These are phyloP conservation scores for Pomacea canaliculata DNA, from an alignment of 2,888 invertebrate genomes.

Conservation along the genomic window DNA sequence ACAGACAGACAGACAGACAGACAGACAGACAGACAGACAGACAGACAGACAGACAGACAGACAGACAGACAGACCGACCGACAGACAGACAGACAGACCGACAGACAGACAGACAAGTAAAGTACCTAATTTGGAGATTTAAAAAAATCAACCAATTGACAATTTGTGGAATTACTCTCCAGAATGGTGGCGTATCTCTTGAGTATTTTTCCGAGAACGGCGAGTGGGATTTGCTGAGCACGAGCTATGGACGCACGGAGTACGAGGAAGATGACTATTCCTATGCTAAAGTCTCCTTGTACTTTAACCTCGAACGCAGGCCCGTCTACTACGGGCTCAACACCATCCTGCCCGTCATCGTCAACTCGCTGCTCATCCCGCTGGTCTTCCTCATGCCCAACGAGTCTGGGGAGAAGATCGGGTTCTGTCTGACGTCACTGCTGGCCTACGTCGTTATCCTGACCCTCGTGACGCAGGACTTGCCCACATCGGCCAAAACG, in stretches of 20 bases:
- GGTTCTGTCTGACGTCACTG: slow-evolving; percentile 36
- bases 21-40: too few relatives aligned
- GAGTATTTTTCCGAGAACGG: slow-evolving; percentile 23
- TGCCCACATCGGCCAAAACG: slow-evolving; percentile 34
- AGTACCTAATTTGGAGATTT: too few relatives aligned
- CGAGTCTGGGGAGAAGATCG: slow-evolving; percentile 39
- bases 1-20: too few relatives aligned
- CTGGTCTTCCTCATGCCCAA: slow-evolving; percentile 36
- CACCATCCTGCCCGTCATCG: slow-evolving; percentile 33
- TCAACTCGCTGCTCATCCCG: slow-evolving; percentile 33
- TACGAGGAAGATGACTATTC: slow-evolving; percentile 18
- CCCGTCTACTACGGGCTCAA: slow-evolving; percentile 34
- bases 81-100: too few relatives aligned
- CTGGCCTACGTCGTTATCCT: slow-evolving; percentile 36
- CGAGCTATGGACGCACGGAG: slow-evolving; percentile 13
- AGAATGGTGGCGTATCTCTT: slow-evolving; percentile 11
- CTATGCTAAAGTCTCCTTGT: slow-evolving; percentile 27
- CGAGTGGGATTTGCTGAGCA: slow-evolving; percentile 29
- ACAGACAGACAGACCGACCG: too few relatives aligned
- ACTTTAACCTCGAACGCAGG: slow-evolving; percentile 24
- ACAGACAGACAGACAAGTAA: too few relatives aligned
- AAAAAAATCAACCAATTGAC: too few relatives aligned
- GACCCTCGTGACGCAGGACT: slow-evolving; percentile 31
- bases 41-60: too few relatives aligned
- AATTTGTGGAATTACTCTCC: background rate